These are phyloP conservation scores for Paramuricea clavata DNA, from an alignment of 92 coral and sea anemone genomes.

Conservation along the genomic window DNA sequence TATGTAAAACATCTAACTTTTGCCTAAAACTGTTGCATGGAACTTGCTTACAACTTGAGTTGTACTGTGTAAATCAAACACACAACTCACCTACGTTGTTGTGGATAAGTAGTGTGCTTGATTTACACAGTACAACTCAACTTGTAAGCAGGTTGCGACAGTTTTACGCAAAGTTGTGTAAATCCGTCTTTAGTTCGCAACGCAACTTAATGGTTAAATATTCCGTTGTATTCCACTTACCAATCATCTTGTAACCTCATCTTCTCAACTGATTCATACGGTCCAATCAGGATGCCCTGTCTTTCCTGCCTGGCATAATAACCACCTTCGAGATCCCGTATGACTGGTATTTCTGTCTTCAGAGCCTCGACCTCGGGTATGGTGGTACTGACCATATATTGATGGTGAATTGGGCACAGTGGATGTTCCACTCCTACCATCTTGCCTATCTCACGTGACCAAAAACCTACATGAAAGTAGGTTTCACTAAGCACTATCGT, in stretches of 20 bases:
- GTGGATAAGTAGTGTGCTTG: too few species aligned
- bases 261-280: constrained; percentile 86
- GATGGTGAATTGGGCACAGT: constrained; percentile 88
- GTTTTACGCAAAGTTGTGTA: too few species aligned
- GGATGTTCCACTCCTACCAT: constrained; percentile 94
- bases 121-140: too few species aligned
- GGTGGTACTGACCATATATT: constrained; percentile 89
- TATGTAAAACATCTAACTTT: too few species aligned
- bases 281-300: constrained; percentile 85
- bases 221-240: constrained; percentile 52
- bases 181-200: too few species aligned
- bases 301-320: constrained; percentile 93
- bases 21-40: too few species aligned
- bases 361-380: constrained; percentile 94
- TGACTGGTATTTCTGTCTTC: constrained; percentile 82
- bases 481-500: too few species aligned
- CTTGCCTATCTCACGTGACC: constrained; percentile 96
- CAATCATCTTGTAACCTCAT: constrained; percentile 95
- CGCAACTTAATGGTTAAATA: too few species aligned
- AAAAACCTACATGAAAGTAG: constrained; percentile 73
- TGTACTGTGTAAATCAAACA: too few species aligned
- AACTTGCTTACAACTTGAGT: too few species aligned
- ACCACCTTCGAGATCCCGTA: constrained; percentile 90
- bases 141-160: too few species aligned
- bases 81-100: too few species aligned